Evolutionary conservation across 1,140 invertebrate genomes (phyloP).

Genomic region (Drosophila repletoides): DNA sequence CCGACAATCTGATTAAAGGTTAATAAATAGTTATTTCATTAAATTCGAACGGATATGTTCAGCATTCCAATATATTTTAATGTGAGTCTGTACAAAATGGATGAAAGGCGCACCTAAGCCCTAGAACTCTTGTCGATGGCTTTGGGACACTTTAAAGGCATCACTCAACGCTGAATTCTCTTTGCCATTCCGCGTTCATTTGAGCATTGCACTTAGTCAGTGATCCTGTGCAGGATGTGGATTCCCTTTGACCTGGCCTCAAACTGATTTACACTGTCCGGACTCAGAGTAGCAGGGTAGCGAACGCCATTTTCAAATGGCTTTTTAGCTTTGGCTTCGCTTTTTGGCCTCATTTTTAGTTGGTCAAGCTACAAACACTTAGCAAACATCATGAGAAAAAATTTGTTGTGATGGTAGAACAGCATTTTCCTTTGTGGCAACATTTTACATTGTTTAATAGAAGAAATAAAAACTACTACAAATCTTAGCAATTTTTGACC

Average conservation of each 20-base stretch:
- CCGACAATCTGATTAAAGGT: slow-evolving; percentile 30
- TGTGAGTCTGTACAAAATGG: slow-evolving; percentile 33
- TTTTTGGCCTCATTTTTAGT: not conserved
- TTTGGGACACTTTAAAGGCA: slow-evolving; percentile 9
- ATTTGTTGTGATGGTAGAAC: not conserved
- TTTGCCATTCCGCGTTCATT: not conserved
- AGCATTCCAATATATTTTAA: slow-evolving; percentile 31
- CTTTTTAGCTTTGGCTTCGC: not conserved
- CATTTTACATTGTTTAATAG: no score
- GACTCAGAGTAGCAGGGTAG: no score
- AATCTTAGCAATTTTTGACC: no score
- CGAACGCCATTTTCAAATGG: slow-evolving; percentile 9
- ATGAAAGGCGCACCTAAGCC: slow-evolving; percentile 14
- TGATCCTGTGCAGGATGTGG: not conserved
- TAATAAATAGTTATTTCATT: slow-evolving; percentile 47
- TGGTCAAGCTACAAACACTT: not conserved
- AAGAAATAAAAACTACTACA: no score
- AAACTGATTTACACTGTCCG: not conserved
- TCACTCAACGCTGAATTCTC: slow-evolving; percentile 7
- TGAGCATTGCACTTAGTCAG: not conserved
- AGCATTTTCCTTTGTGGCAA: no score
- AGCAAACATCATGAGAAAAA: no score
- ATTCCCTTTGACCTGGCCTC: not conserved
- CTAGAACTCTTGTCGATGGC: slow-evolving; percentile 15
- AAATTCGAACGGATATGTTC: slow-evolving; percentile 32